Base-by-base conservation (phyloP, 2,888 invertebrate genomes). In the Ligdia adustata region DNA sequence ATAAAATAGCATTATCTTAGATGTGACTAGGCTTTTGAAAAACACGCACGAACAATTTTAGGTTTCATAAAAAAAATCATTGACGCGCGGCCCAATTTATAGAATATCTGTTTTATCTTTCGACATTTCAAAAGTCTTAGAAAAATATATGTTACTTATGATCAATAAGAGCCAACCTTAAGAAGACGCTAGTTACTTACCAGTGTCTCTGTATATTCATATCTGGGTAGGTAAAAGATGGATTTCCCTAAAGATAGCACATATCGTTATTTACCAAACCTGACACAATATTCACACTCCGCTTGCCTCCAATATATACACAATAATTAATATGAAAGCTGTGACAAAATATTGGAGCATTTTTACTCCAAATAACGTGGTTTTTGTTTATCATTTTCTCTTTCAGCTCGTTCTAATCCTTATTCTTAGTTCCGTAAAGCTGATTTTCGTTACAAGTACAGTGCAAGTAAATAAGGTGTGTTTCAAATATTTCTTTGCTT, bases 401-500 rank as follows among this genome's bases (percentile, higher is more conserved):
- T 4, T 11, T 14, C 15, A 16, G 12, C 18, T 2, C 7, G 26
- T 15, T 44, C 4, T 26, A 12, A 27, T n/a, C 50, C 29, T 13
- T 42, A 38, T 37, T 14, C 9, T 15, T n/a, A 1, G n/a, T 4
- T 2, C 1, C 2, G 4, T n/a, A 18, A 11, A 16, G 37, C 11
- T 15, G 7, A 37, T 16, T 24, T 27, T 27, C 12, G 16, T 16
- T 16, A 9, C 2, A 16, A 4, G 12, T 7, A 15, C 4, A 6
- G 4, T 2, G n/a, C 20, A 57, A 64, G 66, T 66, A 66, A 69
- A 71, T 69, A 66, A 43, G 47, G 55, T 48, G 55, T 57, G 47
- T 34, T 29, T 61, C 60, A 60, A 60, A 62, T 62, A 63, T 70
- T 65, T 65, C 57, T 62, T 57, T 53, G 53, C 62, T 61, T 57